Evolutionary conservation across 2,113 vertebrate genomes (phyloP).

Genomic region (Gymnorhina tibicen): DNA sequence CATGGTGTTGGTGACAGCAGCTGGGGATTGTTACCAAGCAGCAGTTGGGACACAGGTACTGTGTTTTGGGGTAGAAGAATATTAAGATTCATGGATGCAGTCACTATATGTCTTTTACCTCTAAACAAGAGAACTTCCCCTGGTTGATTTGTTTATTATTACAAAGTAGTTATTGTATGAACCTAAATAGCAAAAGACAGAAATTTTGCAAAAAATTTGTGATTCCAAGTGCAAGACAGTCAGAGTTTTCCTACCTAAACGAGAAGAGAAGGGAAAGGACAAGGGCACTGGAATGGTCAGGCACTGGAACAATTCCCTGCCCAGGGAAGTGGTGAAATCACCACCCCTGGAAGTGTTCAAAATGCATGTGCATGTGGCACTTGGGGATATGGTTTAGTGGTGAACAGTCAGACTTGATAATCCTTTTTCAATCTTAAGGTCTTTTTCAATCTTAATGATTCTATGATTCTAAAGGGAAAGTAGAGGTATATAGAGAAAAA

Average conservation of each 20-base stretch:
- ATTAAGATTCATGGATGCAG: background rate
- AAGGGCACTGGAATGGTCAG: background rate
- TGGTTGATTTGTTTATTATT: background rate
- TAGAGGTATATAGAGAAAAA: background rate
- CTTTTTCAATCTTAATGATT: background rate
- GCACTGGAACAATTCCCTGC: background rate
- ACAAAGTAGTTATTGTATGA: background rate
- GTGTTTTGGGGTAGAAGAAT: background rate
- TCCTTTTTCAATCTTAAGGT: no score
- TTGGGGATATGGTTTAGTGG: background rate
- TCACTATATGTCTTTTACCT: background rate
- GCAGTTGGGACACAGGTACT: background rate
- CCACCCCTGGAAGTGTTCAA: background rate
- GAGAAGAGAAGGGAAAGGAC: background rate
- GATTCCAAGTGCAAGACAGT: background rate
- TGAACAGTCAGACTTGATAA: background rate
- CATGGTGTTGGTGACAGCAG: background rate
- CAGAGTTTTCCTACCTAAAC: background rate
- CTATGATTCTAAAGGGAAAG: background rate
- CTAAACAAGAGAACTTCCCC: background rate
- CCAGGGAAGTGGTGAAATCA: background rate
- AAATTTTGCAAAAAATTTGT: background rate
- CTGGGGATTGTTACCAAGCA: background rate
- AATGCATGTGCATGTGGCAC: fast-evolving
- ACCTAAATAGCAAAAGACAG: background rate